Evolutionary conservation across 2,888 invertebrate genomes (phyloP).

Genomic region (Pollenia amentaria): DNA sequence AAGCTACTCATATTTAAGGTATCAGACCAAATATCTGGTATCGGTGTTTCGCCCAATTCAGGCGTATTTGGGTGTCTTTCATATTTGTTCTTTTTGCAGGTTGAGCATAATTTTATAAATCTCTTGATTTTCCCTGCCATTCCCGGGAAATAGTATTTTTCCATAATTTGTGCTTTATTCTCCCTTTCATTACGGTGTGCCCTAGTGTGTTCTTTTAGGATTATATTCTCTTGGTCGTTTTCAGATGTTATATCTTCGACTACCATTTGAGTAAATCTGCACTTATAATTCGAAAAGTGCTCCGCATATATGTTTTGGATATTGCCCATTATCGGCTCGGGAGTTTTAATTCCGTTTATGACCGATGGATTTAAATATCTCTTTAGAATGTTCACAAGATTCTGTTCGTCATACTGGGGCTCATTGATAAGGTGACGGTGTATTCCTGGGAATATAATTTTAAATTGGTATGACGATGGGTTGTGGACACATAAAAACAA

Average conservation of each 20-base stretch:
- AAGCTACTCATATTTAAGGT: conserved; percentile 62
- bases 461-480: conserved; percentile 56
- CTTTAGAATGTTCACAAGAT: background rate
- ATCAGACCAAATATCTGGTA: conserved; percentile 66
- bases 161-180: no score
- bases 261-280: conserved; percentile 45
- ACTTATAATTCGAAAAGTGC: conserved; percentile 59
- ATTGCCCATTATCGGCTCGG: conserved; percentile 44
- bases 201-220: no score
- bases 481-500: conserved; percentile 48
- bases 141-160: no score
- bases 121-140: no score
- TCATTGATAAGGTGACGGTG: conserved; percentile 66
- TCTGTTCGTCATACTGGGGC: conserved; percentile 22
- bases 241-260: conserved; percentile 31
- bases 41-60: no score
- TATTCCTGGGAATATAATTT: conserved; percentile 60
- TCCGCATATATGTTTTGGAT: conserved; percentile 27
- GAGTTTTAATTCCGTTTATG: no score
- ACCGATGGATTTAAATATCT: conserved; percentile 38
- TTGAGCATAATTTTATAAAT: no score
- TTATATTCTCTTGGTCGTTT: no score
- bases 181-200: no score
- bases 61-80: no score
- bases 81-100: no score